These are phyloP conservation scores for Leguminivora glycinivorella DNA, from an alignment of 1,140 invertebrate genomes.

Conservation along the genomic window DNA sequence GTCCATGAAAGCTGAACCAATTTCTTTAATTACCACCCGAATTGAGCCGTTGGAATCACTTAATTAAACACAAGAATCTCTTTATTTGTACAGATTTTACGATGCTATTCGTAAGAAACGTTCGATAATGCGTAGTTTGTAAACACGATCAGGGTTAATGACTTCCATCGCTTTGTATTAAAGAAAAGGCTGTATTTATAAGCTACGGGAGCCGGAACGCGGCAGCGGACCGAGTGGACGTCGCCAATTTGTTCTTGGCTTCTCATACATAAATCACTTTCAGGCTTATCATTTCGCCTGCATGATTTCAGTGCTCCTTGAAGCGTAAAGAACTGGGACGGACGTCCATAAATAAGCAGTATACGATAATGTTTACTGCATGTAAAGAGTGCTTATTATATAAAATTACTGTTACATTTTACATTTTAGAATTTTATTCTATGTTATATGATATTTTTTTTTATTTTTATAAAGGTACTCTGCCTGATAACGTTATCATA, in stretches of 20 bases:
- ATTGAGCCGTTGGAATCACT: constrained; percentile 58
- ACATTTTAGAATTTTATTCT: too few species aligned
- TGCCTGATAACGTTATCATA: too few species aligned
- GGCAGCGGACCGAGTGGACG: constrained; percentile 1
- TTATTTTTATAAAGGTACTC: too few species aligned
- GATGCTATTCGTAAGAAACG: constrained; percentile 39
- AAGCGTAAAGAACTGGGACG: constrained; percentile 12
- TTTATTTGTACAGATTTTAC: constrained; percentile 58
- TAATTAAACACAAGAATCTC: constrained; percentile 54
- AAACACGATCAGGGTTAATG: constrained; percentile 55
- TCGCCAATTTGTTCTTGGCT: constrained; percentile 15
- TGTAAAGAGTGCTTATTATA: not conserved
- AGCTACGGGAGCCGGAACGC: constrained; percentile 35
- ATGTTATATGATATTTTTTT: too few species aligned
- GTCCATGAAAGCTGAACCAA: constrained; percentile 56
- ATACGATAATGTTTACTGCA: not conserved
- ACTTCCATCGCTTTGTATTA: constrained; percentile 40
- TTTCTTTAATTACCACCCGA: constrained; percentile 60
- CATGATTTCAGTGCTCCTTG: constrained; percentile 24
- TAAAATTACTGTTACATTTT: not conserved
- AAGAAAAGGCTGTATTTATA: constrained; percentile 41
- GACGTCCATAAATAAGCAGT: constrained; percentile 13
- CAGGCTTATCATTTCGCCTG: constrained; percentile 16
- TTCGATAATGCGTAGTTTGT: constrained; percentile 38
- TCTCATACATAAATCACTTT: constrained; percentile 20